Conservation (phyloP, 2,888 invertebrate species). For the Cetonia aurata region DNA sequence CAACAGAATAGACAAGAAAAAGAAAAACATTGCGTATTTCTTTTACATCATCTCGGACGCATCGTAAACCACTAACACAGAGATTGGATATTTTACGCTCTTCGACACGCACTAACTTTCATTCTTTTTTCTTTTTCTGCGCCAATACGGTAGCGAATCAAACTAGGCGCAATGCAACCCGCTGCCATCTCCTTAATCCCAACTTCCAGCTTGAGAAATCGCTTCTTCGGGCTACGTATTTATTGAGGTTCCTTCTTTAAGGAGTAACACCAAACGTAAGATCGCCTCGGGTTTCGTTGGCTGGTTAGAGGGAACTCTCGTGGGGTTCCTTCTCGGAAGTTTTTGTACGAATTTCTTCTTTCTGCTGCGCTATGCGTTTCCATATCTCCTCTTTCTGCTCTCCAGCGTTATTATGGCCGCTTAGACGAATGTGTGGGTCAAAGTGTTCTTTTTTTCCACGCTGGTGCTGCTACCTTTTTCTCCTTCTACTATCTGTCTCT, state of each 20-base stretch:
- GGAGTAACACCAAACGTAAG: conserved; percentile 8
- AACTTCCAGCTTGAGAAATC: conserved; percentile 11
- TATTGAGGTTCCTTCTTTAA: conserved; percentile 18
- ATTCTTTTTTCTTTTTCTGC: conserved; percentile 14
- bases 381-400: conserved; percentile 17
- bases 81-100: conserved; percentile 40
- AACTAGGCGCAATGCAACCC: conserved; percentile 1
- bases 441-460: conserved; percentile 14
- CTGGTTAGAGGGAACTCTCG: conserved; percentile 26
- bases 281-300: conserved; percentile 15
- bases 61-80: conserved; percentile 35
- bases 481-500: conserved; percentile 13
- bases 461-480: not conserved
- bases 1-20: conserved; percentile 7
- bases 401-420: conserved; percentile 32
- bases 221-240: conserved; percentile 35
- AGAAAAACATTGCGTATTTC: conserved; percentile 32
- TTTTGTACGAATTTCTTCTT: conserved; percentile 28
- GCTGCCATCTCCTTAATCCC: not conserved
- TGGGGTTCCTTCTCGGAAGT: conserved; percentile 23
- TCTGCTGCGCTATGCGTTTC: conserved; percentile 21
- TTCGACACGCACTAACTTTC: conserved; percentile 36
- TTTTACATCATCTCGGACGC: conserved; percentile 35
- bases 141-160: conserved; percentile 1
- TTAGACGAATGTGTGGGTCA: conserved; percentile 36